Base-by-base conservation (phyloP, 2,113 vertebrate genomes). In the Microtus montanus region DNA sequence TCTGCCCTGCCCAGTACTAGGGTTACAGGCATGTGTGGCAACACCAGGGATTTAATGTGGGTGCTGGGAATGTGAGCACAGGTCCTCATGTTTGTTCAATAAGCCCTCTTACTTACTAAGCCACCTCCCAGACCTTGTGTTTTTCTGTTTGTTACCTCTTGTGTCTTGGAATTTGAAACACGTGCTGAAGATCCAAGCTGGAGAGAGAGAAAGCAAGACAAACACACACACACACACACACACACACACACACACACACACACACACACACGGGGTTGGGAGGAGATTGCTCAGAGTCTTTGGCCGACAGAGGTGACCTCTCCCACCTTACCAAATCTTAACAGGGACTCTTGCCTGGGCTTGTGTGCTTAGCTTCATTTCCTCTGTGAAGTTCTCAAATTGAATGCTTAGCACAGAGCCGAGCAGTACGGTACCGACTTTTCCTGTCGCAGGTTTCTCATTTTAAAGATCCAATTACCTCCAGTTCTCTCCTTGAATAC, bases 401-500 rank as follows among this genome's bases (percentile, higher is more conserved):
- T 7, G 38, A 80, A 77, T 73, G 44, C 49, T 92, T 52, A 75
- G 79, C 41, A 28, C 0, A 0, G 91, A 94, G 47, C 8, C 9
- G 85, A 92, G 41, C 14, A 20, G 28, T 75, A 2, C 35, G 38
- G 22, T 90, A 4, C 58, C 47, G 49, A 5, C 47, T 63, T 70
- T 87, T 64, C 3, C 70, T 52, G 13, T 28, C n/a, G 74, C 58
- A 87, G 2, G 0, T 33, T 79, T 90, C 92, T 89, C 83, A 78
- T 90, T 89, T 92, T 49, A 88, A 97, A 91, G 68, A 71, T 85
- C 71, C 44, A 88, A 20, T 89, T 86, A 70, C 33, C 24, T 64
- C 70, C 44, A 22, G 87, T 83, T 64, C 74, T 92, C 93, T 84
- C 35, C 77, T 49, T 49, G 68, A 78, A 4, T 86, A 74, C 61